These are phyloP conservation scores for Actenoides lindsayi DNA, from an alignment of 2,113 vertebrate species.

Conservation along the genomic window DNA sequence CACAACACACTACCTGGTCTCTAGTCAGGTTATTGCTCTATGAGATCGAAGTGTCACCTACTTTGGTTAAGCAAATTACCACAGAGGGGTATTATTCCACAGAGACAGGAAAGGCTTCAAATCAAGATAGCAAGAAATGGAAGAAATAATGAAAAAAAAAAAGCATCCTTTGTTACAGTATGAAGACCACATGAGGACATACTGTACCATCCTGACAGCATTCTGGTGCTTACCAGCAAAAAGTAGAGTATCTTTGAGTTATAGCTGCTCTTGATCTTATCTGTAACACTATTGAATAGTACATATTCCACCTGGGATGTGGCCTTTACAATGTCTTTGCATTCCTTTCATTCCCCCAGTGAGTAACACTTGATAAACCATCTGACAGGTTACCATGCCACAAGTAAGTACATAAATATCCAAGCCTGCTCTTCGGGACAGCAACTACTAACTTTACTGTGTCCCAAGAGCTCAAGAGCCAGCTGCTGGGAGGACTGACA, in stretches of 20 bases:
- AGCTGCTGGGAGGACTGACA: background rate
- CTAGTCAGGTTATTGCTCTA: background rate
- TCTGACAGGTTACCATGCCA: background rate
- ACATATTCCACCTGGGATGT: background rate
- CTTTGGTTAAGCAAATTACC: background rate
- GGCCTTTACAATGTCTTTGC: background rate
- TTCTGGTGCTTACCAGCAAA: background rate
- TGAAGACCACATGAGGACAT: background rate
- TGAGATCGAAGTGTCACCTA: background rate
- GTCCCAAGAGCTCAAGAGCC: background rate
- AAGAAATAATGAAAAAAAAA: background rate
- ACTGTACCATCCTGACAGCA: background rate
- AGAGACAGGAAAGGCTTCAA: background rate
- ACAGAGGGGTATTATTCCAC: background rate
- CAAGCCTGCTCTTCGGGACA: background rate
- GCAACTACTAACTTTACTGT: background rate
- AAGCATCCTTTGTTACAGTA: background rate
- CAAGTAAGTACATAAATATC: background rate
- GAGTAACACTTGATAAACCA: background rate
- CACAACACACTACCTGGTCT: background rate
- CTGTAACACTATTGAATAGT: background rate
- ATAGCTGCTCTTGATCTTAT: background rate
- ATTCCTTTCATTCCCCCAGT: background rate
- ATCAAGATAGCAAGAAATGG: background rate
- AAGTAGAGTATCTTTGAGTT: background rate